Base-by-base conservation (phyloP, 2,797 vertebrate species). In the Heliangelus exortis region DNA sequence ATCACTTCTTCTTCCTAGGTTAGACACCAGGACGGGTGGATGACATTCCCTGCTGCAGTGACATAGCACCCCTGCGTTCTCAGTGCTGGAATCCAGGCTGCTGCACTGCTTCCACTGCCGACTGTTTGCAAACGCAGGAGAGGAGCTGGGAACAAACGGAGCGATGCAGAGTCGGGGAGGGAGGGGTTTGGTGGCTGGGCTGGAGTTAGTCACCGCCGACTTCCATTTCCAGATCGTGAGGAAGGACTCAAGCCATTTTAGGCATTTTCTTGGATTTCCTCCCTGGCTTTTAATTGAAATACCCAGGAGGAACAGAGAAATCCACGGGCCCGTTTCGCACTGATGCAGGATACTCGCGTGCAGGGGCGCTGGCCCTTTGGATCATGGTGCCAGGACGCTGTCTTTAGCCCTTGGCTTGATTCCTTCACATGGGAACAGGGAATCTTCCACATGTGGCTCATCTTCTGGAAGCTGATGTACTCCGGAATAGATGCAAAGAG, bases 221-320 rank as follows among this genome's bases (percentile, higher is more conserved):
- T 91, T 94, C 95, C 92, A 92, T 96, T 96, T 95, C 79, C 89
- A 95, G 92, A 93, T 63, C 2, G 3, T 75, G 63, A 88, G 95
- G 92, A 95, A 96, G 79, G 76, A 92, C 85, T 93, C 91, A 91
- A 88, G 87, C 93, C 93, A 95, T 92, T 97, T 92, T 92, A 96
- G 89, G 94, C 91, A 84, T 93, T 92, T 93, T 96, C 87, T 96
- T 96, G 91, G 95, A 91, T 69, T 91, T 89, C 82, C 61, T 92
- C 76, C 83, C 58, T 3, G 0, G 77, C 66, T 89, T 92, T 91
- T 86, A 91, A 92, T 86, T 96, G 83, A 92, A 93, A 97, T 67
- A 91, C 71, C 87, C 91, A 51, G 71, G 77, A 95, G 80, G 72
- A 71, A 93, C 5, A 0, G 55, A 88, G 91, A 73, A 95, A 93